Base-by-base conservation (phyloP, 2,113 vertebrate species). In the Nerophis ophidion region DNA sequence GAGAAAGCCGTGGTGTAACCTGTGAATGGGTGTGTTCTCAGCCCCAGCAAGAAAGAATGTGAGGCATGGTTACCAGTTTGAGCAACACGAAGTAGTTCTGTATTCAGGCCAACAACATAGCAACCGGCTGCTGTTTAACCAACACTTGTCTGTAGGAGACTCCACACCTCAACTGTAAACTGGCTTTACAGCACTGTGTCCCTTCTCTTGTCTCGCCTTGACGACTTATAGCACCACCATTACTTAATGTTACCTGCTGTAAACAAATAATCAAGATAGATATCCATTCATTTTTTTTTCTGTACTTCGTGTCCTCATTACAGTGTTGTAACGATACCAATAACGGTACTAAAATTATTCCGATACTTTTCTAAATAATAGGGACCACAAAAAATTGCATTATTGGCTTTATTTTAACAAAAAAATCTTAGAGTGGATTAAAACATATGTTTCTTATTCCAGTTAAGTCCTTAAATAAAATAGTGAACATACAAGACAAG, bases 11-110 rank as follows among this genome's bases (percentile, higher is more conserved):
- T 26, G 45, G 54, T 69, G 12, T 59, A 51, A 69, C 26, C 52
- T 57, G 50, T 60, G 51, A 49, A 57, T 67, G 72, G 78, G 80
- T 71, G 81, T 77, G 78, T 76, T 53, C 46, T 38, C 44, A 5
- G 54, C 70, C 54, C 13, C 35, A 62, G 64, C 34, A 35, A 33
- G 59, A 45, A 80, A 74, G 83, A 81, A 86, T 86, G 84, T 61
- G 60, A 78, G 85, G 83, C n/a, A 77, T 72, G 77, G 77, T 65
- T 68, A 48, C 48, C 48, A 49, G 48, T 8, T 66, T 76, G 50
- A 64, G 60, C 75, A 83, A 79, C 75, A 71, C 60, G 51, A 64
- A 70, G 69, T 63, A 45, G 33, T 38, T 49, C 16, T 49, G 53
- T 16, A 0, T 50, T 46, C 57, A 52, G 48, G 54, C 47, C 13